phyloP scores from a whole-genome alignment of 2,797 vertebrate species.

The Rallus crepitans region DNA sequence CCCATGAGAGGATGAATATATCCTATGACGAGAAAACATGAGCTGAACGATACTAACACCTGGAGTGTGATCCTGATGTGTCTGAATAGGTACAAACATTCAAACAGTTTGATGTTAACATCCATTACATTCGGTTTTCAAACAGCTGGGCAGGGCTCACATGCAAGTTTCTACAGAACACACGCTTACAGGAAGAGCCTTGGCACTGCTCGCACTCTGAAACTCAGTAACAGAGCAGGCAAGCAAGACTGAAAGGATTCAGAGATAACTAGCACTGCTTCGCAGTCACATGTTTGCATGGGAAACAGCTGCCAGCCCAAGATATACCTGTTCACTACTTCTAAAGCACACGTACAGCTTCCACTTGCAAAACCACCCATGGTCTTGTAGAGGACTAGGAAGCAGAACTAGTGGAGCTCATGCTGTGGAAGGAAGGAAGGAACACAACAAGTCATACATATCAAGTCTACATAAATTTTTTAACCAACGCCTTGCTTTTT shows the following conservation, averaged over 20 bases:
- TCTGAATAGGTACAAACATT: neutral
- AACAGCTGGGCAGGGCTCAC: neutral
- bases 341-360: neutral
- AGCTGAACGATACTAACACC: neutral
- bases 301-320: neutral
- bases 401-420: neutral
- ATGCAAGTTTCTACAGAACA: neutral
- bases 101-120: neutral
- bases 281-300: neutral
- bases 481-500: neutral
- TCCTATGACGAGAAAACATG: neutral
- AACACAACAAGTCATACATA: neutral
- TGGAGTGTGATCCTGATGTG: neutral
- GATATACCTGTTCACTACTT: neutral
- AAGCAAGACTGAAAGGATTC: neutral
- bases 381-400: neutral
- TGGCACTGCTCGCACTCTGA: neutral
- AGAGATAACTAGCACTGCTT: neutral
- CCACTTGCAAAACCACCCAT: neutral
- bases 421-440: neutral
- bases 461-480: neutral
- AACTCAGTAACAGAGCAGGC: neutral
- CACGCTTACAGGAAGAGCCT: neutral
- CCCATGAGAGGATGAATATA: neutral
- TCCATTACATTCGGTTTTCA: conserved; percentile 4